These are phyloP conservation scores for Uloborus diversus DNA, from an alignment of 1,140 invertebrate species.

Conservation along the genomic window DNA sequence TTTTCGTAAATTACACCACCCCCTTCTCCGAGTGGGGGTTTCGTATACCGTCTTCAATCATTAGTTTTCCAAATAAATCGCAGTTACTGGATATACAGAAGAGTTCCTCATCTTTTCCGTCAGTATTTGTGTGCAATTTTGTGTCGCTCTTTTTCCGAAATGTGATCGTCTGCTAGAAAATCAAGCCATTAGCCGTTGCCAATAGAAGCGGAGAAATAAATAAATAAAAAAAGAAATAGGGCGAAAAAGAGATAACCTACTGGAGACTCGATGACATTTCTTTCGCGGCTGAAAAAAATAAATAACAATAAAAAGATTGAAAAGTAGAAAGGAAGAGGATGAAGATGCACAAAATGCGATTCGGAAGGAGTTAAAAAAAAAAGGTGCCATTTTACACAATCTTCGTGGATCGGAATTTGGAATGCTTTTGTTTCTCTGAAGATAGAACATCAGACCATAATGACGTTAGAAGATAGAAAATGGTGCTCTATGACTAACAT, in stretches of 20 bases:
- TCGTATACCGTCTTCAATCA: not conserved
- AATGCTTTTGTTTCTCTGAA: not conserved
- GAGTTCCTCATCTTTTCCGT: not conserved
- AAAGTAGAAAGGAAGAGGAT: not conserved
- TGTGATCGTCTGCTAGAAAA: not conserved
- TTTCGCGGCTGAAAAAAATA: not conserved
- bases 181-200: not conserved
- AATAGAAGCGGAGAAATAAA: not conserved
- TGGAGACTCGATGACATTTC: not conserved
- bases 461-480: not conserved
- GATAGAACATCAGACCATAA: not conserved
- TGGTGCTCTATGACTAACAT: not conserved
- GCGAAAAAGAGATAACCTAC: not conserved
- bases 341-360: constrained; percentile 15
- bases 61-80: not conserved
- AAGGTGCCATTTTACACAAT: not conserved
- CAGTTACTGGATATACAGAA: not conserved
- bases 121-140: not conserved
- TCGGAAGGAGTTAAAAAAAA: constrained; percentile 11
- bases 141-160: not conserved
- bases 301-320: not conserved
- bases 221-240: not conserved
- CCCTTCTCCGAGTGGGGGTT: not conserved
- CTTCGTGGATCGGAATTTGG: not conserved
- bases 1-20: not conserved